Percentiles rank a stretch among this genome's conserved stretches.
Conservation (phyloP, 2,113 vertebrate genomes). For the Henicopernis longicauda region DNA sequence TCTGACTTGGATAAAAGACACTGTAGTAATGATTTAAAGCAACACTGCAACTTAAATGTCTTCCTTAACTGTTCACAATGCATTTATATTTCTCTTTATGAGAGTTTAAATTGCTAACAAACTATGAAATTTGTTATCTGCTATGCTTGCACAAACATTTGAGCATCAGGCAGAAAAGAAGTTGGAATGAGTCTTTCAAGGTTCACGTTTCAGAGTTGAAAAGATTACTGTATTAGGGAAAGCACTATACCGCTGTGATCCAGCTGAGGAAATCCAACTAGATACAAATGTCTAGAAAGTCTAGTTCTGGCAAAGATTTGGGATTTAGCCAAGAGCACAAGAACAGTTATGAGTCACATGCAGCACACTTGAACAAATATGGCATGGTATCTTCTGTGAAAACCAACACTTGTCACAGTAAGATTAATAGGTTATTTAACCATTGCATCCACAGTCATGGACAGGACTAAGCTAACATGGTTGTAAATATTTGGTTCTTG, state of each 20-base stretch:
- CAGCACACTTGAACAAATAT: conserved; percentile 77
- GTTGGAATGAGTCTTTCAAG: neutral
- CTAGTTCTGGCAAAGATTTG: conserved; percentile 67
- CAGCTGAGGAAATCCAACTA: conserved; percentile 65
- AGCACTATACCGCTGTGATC: conserved; percentile 39
- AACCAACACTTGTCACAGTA: conserved; percentile 40
- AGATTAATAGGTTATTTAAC: conserved; percentile 63
- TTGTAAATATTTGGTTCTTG: neutral
- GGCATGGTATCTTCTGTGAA: conserved; percentile 74
- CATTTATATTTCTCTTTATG: neutral
- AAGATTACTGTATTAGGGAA: conserved; percentile 81
- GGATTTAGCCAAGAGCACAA: conserved; percentile 61
- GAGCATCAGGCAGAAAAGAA: neutral
- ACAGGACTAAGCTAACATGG: neutral
- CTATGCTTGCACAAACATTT: neutral
- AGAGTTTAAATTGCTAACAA: conserved; percentile 19
- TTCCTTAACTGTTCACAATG: neutral
- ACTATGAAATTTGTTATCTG: neutral
- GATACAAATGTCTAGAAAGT: conserved; percentile 67
- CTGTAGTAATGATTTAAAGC: neutral
- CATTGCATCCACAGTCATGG: neutral
- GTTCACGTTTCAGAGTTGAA: conserved; percentile 37
- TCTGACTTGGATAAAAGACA: neutral
- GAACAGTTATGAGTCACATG: conserved; percentile 73
- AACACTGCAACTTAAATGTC: neutral